Conservation (phyloP, 2,888 invertebrate species). For the Adelognathus sp. region DNA sequence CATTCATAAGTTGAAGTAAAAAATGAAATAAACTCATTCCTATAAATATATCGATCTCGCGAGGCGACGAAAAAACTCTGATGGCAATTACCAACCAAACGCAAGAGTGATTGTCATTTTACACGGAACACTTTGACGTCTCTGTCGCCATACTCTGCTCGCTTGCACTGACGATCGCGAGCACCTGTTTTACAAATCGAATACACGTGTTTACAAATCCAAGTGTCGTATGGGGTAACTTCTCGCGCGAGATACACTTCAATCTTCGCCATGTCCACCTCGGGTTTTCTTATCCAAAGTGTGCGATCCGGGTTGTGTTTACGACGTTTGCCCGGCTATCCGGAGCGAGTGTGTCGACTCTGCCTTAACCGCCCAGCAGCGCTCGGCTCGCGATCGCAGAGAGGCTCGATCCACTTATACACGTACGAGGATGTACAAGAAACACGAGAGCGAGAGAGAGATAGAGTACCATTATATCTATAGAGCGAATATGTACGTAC, state of each 20-base stretch:
- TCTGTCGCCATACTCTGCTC: too few species aligned
- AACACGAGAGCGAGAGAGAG: not conserved
- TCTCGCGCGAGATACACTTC: not conserved
- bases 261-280: not conserved
- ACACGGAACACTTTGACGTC: too few species aligned
- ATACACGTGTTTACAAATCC: not conserved
- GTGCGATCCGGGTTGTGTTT: constrained; percentile 20
- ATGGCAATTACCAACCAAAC: too few species aligned
- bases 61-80: too few species aligned
- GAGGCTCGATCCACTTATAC: constrained; percentile 19
- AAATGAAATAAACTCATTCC: too few species aligned
- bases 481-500: constrained; percentile 4
- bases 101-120: too few species aligned
- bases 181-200: not conserved
- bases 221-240: not conserved
- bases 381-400: not conserved
- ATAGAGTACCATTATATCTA: constrained; percentile 3
- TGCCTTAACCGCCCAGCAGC: constrained; percentile 25
- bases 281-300: not conserved
- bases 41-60: too few species aligned
- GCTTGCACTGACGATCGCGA: too few species aligned
- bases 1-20: too few species aligned
- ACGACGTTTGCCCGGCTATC: constrained; percentile 15
- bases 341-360: not conserved
- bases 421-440: not conserved